Evolutionary conservation across 2,888 invertebrate genomes (phyloP).

Genomic region (Eurytoma adleriae): DNA sequence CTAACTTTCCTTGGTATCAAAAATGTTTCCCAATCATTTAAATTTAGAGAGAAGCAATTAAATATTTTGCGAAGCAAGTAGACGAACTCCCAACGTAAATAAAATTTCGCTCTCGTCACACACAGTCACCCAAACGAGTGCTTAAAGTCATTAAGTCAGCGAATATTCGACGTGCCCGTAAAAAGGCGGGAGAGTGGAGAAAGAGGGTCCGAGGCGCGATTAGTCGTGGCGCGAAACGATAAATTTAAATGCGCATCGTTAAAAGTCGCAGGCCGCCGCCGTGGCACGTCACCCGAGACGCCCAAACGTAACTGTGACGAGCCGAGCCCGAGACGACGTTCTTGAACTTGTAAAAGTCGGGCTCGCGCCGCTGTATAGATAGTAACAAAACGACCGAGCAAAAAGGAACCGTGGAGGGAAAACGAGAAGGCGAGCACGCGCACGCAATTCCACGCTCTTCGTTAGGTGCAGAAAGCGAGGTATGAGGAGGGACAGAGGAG

Average conservation of each 20-base stretch:
- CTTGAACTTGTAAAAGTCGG: slow-evolving; percentile 47
- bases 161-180: background rate
- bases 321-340: slow-evolving; percentile 26
- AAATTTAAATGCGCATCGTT: slow-evolving; percentile 39
- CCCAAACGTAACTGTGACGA: slow-evolving; percentile 32
- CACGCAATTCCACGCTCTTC: background rate
- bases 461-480: slow-evolving; percentile 5
- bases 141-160: background rate
- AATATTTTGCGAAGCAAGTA: too few relatives aligned
- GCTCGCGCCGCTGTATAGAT: slow-evolving; percentile 21
- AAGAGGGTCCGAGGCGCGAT: slow-evolving; percentile 19
- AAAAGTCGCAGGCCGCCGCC: slow-evolving; percentile 9
- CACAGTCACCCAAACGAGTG: background rate
- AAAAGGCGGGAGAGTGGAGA: background rate
- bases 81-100: too few relatives aligned
- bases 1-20: too few relatives aligned
- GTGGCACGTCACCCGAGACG: slow-evolving; percentile 21
- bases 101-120: background rate
- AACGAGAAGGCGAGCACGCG: slow-evolving; percentile 13
- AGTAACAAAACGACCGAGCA: slow-evolving; percentile 42
- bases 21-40: too few relatives aligned
- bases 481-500: background rate
- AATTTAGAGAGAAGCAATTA: too few relatives aligned
- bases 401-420: slow-evolving; percentile 2
- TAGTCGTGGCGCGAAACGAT: slow-evolving; percentile 39